Evolutionary conservation across 1,140 invertebrate genomes (phyloP).

Genomic region (Centruroides sculpturatus): DNA sequence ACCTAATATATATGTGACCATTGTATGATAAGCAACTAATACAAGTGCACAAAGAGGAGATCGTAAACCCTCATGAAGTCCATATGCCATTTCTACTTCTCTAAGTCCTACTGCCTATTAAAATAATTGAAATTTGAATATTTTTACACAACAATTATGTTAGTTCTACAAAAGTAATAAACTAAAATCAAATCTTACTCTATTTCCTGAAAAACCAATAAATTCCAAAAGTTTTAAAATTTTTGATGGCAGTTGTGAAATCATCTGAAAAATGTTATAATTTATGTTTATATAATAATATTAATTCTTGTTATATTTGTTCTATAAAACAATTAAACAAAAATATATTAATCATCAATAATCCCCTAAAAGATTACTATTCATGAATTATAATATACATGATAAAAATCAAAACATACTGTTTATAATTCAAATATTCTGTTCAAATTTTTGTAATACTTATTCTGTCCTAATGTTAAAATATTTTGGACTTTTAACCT

Average conservation of each 20-base stretch:
- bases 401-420: no score
- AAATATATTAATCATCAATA: no score
- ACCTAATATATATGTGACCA: conserved; percentile 64
- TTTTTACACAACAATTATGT: neutral
- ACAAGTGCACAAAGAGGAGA: conserved; percentile 70
- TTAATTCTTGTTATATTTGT: no score
- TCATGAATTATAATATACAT: no score
- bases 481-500: no score
- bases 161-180: no score
- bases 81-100: neutral
- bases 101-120: neutral
- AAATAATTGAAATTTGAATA: neutral
- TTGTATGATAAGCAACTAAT: conserved; percentile 65
- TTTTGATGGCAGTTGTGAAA: conserved; percentile 68
- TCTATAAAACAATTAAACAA: no score
- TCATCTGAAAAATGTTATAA: conserved; percentile 45
- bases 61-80: conserved; percentile 35
- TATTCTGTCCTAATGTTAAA: no score
- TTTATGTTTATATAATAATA: no score
- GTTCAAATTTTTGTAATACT: no score
- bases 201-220: conserved; percentile 84
- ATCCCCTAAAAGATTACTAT: no score
- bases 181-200: conserved; percentile 26
- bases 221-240: conserved; percentile 81
- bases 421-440: no score